These are phyloP conservation scores for Peromyscus eremicus DNA, from an alignment of 2,797 vertebrate genomes.

Conservation along the genomic window DNA sequence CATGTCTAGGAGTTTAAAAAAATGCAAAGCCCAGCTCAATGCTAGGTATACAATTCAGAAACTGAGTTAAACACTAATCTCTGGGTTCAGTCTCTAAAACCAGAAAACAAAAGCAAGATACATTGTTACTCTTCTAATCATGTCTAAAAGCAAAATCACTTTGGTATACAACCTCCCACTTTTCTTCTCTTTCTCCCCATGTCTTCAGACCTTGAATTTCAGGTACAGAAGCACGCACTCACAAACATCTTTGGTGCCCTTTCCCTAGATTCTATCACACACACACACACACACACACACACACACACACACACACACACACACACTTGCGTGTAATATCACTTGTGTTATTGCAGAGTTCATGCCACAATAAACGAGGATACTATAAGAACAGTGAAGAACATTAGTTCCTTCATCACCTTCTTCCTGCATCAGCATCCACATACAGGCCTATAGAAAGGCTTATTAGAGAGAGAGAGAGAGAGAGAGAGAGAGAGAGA, in stretches of 20 bases:
- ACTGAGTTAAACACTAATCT: neutral
- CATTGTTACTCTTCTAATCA: constrained; percentile 18
- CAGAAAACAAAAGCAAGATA: neutral
- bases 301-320: neutral
- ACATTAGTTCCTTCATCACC: neutral
- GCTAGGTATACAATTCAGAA: neutral
- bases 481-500: neutral
- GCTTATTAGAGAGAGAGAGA: neutral
- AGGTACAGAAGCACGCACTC: neutral
- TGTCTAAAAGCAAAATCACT: constrained; percentile 16
- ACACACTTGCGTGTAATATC: neutral
- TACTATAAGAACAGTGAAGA: neutral
- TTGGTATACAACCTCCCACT: neutral
- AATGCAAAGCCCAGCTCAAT: neutral
- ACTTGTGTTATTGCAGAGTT: neutral
- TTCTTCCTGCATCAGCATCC: neutral
- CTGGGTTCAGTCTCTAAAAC: neutral
- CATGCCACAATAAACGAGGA: neutral
- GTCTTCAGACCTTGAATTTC: neutral
- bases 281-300: neutral
- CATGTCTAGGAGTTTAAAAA: neutral
- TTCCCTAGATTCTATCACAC: neutral
- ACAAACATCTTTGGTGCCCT: neutral
- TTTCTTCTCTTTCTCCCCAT: neutral
- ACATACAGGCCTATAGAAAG: neutral